Base-by-base conservation (phyloP, 2,113 vertebrate genomes). In the Lethenteron reissneri region DNA sequence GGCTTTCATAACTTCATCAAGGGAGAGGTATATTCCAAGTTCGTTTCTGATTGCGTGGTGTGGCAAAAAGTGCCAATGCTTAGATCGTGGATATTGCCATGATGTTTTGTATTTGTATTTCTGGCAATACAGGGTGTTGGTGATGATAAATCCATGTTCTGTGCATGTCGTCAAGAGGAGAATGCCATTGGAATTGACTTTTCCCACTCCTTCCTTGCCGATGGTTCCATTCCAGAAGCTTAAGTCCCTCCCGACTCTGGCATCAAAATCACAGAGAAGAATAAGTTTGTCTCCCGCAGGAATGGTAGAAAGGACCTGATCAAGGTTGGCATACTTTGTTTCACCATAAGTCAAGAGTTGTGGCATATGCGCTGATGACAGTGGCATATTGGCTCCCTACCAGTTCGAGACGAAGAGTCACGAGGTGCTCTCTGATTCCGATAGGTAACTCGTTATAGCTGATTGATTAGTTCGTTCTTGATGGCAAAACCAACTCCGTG, bases 401-500 rank as follows among this genome's bases (percentile, higher is more conserved):
- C 64, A 68, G 25, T 68, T 68, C 11, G 25, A 68, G 64, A 68
- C 11, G 25, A 21, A 64, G 60, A 68, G 64, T 68, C 64, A 11
- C 25, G 64, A 13, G 11, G n/a, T 71, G 70, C 70, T 15, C 56
- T 15, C 41, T 1, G 13, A 41, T 56, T 71, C 70, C 9, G 56
- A 56, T 13, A 71, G 19, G 56, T n/a, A 71, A 41, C 10, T 57
- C 10, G 56, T 56, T 12, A 56, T 25, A 13, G 56, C 15, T 56
- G 19, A 15, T 56, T 41, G 15, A 71, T 14, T 9, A 71, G 70
- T 71, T 56, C 19, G 56, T 71, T 71, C 70, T 71, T 71, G 70
- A 71, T 72, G 17, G 71, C 58, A n/a, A 72, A 72, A 14, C 57
- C 57, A 9, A 72, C 59, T 58, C 71, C 59, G 12, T 72, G 56